Conservation (phyloP, 2,888 invertebrate genomes). For the Celastrina argiolus region DNA sequence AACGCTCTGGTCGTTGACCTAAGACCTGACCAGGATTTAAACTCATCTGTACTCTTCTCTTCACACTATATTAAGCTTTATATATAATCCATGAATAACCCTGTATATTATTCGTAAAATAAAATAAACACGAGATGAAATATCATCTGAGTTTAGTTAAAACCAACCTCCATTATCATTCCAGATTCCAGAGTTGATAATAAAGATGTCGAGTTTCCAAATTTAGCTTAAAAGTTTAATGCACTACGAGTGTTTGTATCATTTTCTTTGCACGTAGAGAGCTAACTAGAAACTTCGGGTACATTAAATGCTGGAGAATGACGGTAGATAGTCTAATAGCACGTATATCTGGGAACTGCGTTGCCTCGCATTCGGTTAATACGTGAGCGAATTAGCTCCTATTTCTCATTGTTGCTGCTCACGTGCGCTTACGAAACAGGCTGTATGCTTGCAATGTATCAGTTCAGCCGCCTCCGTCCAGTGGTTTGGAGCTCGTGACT, state of each 20-base stretch:
- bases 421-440: conserved; percentile 6
- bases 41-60: no score
- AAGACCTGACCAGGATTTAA: no score
- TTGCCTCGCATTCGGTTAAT: conserved; percentile 5
- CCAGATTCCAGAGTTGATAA: not conserved
- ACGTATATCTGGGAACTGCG: conserved; percentile 5
- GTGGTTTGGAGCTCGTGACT: no score
- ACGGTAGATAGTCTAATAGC: conserved; percentile 1
- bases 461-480: no score
- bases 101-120: no score
- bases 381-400: conserved; percentile 11
- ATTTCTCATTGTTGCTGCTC: conserved; percentile 10
- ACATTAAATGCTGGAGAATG: not conserved
- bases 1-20: no score
- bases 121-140: no score
- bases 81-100: no score
- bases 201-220: not conserved
- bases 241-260: not conserved
- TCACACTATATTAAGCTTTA: no score
- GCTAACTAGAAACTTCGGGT: not conserved
- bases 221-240: not conserved
- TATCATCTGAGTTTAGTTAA: not conserved
- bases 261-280: conserved; percentile 10
- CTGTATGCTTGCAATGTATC: not conserved
- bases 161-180: not conserved